Percentiles rank a stretch among this genome's conserved stretches.
Evolutionary conservation across 2,888 invertebrate species (phyloP).

Genomic region (Dryadula phaetusa): DNA sequence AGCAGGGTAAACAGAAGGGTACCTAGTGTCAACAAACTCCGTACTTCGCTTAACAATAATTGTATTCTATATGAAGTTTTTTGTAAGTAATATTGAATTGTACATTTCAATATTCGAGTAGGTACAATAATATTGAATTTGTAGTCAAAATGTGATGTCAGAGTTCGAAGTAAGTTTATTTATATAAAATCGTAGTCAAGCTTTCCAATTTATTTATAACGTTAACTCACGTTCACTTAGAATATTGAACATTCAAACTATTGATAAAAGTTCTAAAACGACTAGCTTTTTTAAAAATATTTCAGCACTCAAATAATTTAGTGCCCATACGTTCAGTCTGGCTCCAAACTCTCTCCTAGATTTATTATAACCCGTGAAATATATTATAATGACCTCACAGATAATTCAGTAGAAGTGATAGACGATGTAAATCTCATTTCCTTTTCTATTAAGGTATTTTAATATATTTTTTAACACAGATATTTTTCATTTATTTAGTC

Average conservation of each 20-base stretch:
- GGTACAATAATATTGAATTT: conserved; percentile 13
- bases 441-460: background rate
- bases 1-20: no score
- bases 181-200: conserved; percentile 3
- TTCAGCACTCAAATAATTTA: conserved; percentile 30
- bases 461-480: background rate
- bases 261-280: conserved; percentile 20
- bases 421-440: background rate
- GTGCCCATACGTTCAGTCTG: conserved; percentile 27
- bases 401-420: conserved; percentile 19
- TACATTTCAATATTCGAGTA: background rate
- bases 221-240: conserved; percentile 19
- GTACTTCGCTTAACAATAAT: no score
- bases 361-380: conserved; percentile 27
- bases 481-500: no score
- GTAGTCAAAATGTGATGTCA: background rate
- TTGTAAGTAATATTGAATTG: background rate
- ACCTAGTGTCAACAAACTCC: no score
- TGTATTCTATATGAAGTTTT: no score
- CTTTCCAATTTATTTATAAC: conserved; percentile 14
- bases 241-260: conserved; percentile 25
- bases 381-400: conserved; percentile 28
- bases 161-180: background rate
- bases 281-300: conserved; percentile 24
- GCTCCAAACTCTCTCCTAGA: conserved; percentile 20